Base-by-base conservation (phyloP, 1,140 invertebrate species). In the Medauroidea extradentata region DNA sequence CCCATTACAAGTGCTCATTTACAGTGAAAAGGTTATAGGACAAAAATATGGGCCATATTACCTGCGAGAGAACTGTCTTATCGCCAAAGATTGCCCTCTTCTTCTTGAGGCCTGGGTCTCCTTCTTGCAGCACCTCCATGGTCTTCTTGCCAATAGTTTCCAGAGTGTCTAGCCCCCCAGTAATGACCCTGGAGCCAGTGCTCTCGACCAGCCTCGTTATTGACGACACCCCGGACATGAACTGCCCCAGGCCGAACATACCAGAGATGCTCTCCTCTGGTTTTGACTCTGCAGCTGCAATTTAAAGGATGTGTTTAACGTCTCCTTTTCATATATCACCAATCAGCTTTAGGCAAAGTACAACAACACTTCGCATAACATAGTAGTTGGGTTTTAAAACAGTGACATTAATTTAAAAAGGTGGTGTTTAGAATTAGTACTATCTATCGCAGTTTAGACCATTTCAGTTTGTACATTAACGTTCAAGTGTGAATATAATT, bases 131-230 rank as follows among this genome's bases (percentile, higher is more conserved):
- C 2, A 93, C 91, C 71, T 92, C 88, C 85, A 95, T 93, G 0
- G 94, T 95, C 70, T 95, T 95, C 68, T 94, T 94, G 1, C 94
- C 93, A 65, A 96, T 90, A 0, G 86, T 87, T 73, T 96, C 94
- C 52, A 96, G 73, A 0, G 93, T 94, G 72, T 93, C 92, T 19
- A 96, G 75, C 48, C 93, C 89, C 25, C 90, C 88, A 16, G 84
- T 81, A 57, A 95, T 82, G 1, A 95, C 86, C 79, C 87, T 90
- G 29, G 79, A 85, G n/a, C 90, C 85, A 65, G 90, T 85, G 13
- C 76, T 80, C 68, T 88, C 86, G 43, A 89, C 84, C 63, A 87
- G 78, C 72, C 85, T 87, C 14, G 84, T 85, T 41, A 88, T 74
- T 4, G 78, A 79, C 11, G 82, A 81, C 3, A 85, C 82, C 58